Percentiles rank a stretch among this genome's conserved stretches.
Evolutionary conservation across 2,113 vertebrate genomes (phyloP).

Genomic region (Serinus canaria): DNA sequence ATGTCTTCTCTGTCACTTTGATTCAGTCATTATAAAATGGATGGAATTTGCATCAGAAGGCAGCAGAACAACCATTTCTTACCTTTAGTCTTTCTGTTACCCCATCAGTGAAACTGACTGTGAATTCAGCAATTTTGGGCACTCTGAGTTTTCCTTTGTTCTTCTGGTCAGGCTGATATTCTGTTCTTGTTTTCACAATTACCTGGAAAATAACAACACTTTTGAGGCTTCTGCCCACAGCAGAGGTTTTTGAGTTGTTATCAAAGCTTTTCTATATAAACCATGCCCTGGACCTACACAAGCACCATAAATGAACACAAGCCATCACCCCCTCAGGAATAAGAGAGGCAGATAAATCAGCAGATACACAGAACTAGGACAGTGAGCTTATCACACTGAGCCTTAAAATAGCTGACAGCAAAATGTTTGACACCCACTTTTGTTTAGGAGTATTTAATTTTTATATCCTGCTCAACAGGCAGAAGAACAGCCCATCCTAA

Average conservation of each 20-base stretch:
- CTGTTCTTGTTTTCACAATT: conserved; percentile 96
- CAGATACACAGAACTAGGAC: background rate
- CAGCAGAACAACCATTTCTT: conserved; percentile 49
- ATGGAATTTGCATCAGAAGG: conserved; percentile 13
- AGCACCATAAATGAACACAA: background rate
- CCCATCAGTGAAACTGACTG: conserved; percentile 92
- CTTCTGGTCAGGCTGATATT: conserved; percentile 97
- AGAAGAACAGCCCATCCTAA: background rate
- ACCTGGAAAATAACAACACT: conserved; percentile 77
- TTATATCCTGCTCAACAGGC: background rate
- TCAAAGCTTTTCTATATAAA: background rate
- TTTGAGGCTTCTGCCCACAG: background rate
- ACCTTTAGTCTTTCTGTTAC: conserved; percentile 89
- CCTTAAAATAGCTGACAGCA: background rate
- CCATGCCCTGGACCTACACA: background rate
- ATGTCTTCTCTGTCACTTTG: conserved; percentile 25
- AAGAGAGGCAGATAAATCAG: background rate
- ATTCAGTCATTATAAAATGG: conserved; percentile 18
- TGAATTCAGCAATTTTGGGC: conserved; percentile 97
- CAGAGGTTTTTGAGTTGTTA: background rate
- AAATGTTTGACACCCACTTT: background rate
- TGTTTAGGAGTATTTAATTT: background rate
- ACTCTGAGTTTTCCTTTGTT: conserved; percentile 92
- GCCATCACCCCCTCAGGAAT: background rate
- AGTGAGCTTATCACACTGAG: background rate